Conservation (phyloP, 92 coral and sea anemone genomes). For the Siderastrea radians region DNA sequence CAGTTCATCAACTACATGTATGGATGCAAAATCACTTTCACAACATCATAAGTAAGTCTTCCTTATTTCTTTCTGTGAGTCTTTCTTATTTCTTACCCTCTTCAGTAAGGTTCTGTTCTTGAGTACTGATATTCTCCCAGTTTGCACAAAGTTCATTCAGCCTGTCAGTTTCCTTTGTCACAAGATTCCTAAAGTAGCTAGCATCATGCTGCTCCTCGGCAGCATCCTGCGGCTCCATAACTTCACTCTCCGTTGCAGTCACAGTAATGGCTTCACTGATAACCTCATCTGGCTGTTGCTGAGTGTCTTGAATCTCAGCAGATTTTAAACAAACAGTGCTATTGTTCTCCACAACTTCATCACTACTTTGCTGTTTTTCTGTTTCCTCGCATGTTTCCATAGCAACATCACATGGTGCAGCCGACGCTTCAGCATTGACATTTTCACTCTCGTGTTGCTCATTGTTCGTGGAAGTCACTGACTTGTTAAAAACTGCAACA, state of each 20-base stretch:
- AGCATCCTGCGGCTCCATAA: neutral
- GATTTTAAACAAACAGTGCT: neutral
- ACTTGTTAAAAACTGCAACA: slow-evolving; percentile 19
- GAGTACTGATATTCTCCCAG: slow-evolving; percentile 75
- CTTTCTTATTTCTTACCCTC: slow-evolving; percentile 70
- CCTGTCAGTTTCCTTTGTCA: slow-evolving; percentile 71
- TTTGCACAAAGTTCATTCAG: slow-evolving; percentile 72
- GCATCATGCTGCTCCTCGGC: slow-evolving; percentile 49
- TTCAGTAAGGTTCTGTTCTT: slow-evolving; percentile 70
- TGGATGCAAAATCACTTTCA: too few relatives aligned
- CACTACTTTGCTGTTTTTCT: neutral
- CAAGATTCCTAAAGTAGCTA: slow-evolving; percentile 76
- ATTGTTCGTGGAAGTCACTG: neutral
- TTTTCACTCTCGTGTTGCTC: neutral
- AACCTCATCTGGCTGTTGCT: neutral
- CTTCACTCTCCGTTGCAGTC: neutral
- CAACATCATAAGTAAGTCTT: neutral
- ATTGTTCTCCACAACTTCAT: neutral
- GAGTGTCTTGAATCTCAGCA: neutral
- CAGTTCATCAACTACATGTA: too few relatives aligned
- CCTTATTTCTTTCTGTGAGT: neutral
- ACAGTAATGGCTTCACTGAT: neutral
- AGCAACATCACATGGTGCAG: neutral
- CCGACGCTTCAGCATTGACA: neutral
- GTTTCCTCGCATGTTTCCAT: neutral